Percentiles rank a stretch among this genome's conserved stretches.
These are phyloP conservation scores for Aporophyla lueneburgensis DNA, from an alignment of 2,888 invertebrate species.

Conservation along the genomic window DNA sequence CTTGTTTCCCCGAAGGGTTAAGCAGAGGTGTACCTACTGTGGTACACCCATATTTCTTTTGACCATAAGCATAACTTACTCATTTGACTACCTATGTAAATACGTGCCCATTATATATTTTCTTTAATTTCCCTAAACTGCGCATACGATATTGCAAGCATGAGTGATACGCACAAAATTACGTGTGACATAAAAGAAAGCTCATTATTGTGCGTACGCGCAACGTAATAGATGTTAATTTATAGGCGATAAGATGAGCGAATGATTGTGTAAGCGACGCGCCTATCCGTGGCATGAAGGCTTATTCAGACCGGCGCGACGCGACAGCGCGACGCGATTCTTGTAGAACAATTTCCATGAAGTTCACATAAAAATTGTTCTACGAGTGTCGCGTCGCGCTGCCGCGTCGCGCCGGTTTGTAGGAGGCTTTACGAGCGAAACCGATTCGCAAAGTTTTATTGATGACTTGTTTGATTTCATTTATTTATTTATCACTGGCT, in stretches of 20 bases:
- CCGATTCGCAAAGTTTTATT: conserved; percentile 39
- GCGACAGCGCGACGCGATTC: too few relatives aligned
- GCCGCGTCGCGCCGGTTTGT: too few relatives aligned
- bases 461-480: background rate
- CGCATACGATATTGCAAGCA: conserved; percentile 8
- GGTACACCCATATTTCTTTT: too few relatives aligned
- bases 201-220: conserved; percentile 40
- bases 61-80: background rate
- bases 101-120: background rate
- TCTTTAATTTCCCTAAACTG: conserved; percentile 9
- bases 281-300: conserved; percentile 31
- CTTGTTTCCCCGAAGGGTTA: too few relatives aligned
- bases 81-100: background rate
- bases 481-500: too few relatives aligned
- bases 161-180: conserved; percentile 33
- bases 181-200: conserved; percentile 62
- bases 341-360: too few relatives aligned
- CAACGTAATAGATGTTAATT: conserved; percentile 64
- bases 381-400: too few relatives aligned
- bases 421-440: conserved; percentile 53
- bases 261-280: conserved; percentile 55
- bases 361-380: too few relatives aligned
- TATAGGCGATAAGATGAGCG: conserved; percentile 58
- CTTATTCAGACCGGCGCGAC: too few relatives aligned
- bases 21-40: too few relatives aligned